phyloP scores from a whole-genome alignment of 2,113 vertebrate species.

The Anoplopoma fimbria region DNA sequence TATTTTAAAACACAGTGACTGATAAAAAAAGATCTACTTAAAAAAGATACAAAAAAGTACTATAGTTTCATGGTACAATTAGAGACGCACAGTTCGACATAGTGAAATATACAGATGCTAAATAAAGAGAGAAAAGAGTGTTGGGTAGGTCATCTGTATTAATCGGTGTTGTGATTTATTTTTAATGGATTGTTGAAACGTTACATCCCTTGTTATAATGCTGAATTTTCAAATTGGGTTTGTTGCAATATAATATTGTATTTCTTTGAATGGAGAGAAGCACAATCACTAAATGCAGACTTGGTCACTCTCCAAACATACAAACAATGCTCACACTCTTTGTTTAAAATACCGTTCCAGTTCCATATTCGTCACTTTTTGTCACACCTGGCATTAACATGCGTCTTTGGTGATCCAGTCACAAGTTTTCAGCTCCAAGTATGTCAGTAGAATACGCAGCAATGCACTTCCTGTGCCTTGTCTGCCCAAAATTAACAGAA shows the following conservation, averaged over 20 bases:
- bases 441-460: too few species aligned
- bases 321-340: not conserved
- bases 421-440: too few species aligned
- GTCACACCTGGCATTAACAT: too few species aligned
- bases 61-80: not conserved
- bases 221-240: not conserved
- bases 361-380: not conserved
- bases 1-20: not conserved
- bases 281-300: not conserved
- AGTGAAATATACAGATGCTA: not conserved
- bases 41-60: slow-evolving; percentile 1
- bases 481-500: too few species aligned
- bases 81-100: slow-evolving; percentile 1
- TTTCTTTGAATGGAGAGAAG: not conserved
- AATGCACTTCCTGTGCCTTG: too few species aligned
- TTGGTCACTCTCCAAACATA: not conserved
- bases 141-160: not conserved
- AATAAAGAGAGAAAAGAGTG: not conserved
- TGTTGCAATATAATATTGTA: not conserved
- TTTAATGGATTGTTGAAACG: not conserved
- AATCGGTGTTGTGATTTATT: slow-evolving; percentile 8
- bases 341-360: not conserved
- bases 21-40: not conserved
- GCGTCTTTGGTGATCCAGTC: too few species aligned
- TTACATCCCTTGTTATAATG: not conserved